A percentile compares a stretch with the other conserved stretches of the same genome.
Conservation (phyloP, 2,797 vertebrate genomes). For the Masticophis lateralis region DNA sequence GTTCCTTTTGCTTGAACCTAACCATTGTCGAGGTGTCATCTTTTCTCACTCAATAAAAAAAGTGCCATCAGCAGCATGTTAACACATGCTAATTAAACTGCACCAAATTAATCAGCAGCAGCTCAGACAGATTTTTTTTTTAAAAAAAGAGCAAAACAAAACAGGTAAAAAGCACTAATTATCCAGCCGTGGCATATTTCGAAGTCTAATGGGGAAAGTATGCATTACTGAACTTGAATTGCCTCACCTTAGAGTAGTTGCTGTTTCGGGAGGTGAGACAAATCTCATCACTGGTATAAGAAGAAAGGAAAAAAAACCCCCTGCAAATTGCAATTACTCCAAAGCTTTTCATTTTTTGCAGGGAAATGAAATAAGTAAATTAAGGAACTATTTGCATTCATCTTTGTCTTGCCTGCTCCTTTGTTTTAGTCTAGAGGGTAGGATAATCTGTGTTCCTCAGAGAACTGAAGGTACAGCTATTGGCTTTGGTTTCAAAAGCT, state of each 20-base stretch:
- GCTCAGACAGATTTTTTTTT: conserved; percentile 16
- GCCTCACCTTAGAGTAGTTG: conserved; percentile 20
- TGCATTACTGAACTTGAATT: conserved; percentile 16
- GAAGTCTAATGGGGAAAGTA: conserved; percentile 25
- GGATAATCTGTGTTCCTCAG: background rate
- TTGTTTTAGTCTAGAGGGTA: background rate
- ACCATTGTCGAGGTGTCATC: conserved; percentile 15
- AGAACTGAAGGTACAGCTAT: background rate
- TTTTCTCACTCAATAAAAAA: conserved; percentile 20
- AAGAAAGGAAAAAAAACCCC: background rate
- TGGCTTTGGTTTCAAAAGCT: background rate
- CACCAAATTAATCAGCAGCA: conserved; percentile 33
- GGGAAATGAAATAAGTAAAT: background rate
- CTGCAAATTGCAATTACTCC: background rate
- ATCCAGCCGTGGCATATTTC: conserved; percentile 22
- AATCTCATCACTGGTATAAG: background rate
- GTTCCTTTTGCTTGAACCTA: conserved; percentile 10
- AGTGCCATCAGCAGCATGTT: conserved; percentile 21
- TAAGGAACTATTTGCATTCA: background rate
- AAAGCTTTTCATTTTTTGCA: conserved; percentile 3
- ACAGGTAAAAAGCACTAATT: conserved; percentile 36
- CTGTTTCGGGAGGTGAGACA: conserved; percentile 7
- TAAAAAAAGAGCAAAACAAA: background rate
- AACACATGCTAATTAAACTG: conserved; percentile 32
- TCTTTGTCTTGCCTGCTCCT: background rate